Conservation (phyloP, 2,888 invertebrate genomes). For the Drosophila tripunctata region DNA sequence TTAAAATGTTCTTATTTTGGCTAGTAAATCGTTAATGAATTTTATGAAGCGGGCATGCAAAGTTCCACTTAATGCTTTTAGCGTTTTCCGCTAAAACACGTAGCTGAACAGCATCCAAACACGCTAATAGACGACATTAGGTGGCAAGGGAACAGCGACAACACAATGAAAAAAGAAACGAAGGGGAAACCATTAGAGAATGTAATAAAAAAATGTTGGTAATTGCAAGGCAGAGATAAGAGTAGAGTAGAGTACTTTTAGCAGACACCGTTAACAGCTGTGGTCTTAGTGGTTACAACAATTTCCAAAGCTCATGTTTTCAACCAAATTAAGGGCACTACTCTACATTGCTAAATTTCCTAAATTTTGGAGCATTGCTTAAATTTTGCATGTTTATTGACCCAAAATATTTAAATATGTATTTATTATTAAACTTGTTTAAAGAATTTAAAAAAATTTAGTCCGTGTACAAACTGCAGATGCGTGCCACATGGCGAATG, state of each 20-base stretch:
- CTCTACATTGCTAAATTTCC: too few species aligned
- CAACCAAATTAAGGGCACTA: not conserved
- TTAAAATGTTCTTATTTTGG: too few species aligned
- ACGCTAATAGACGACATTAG: conserved; percentile 56
- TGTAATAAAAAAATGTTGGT: conserved; percentile 35
- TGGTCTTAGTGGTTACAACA: conserved; percentile 35
- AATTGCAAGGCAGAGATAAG: conserved; percentile 50
- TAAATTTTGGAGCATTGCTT: too few species aligned
- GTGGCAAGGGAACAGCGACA: conserved; percentile 19
- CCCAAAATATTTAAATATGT: too few species aligned
- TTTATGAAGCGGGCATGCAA: conserved; percentile 7
- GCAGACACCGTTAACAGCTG: conserved; percentile 24
- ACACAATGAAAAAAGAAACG: not conserved
- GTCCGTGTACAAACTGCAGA: not conserved
- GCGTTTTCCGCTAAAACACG: too few species aligned
- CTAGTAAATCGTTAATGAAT: conserved; percentile 8
- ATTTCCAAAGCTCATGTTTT: conserved; percentile 53
- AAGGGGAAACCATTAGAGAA: conserved; percentile 41
- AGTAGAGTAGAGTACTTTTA: conserved; percentile 33
- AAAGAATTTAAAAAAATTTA: too few species aligned
- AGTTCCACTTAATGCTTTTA: conserved; percentile 17
- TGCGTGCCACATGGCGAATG: conserved; percentile 25
- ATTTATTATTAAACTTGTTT: too few species aligned
- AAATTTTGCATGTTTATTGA: too few species aligned
- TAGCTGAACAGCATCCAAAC: conserved; percentile 13